Percentiles rank a stretch among this genome's conserved stretches.
Evolutionary conservation across 2,113 vertebrate species (phyloP).

Genomic region (Vicugna pacos): DNA sequence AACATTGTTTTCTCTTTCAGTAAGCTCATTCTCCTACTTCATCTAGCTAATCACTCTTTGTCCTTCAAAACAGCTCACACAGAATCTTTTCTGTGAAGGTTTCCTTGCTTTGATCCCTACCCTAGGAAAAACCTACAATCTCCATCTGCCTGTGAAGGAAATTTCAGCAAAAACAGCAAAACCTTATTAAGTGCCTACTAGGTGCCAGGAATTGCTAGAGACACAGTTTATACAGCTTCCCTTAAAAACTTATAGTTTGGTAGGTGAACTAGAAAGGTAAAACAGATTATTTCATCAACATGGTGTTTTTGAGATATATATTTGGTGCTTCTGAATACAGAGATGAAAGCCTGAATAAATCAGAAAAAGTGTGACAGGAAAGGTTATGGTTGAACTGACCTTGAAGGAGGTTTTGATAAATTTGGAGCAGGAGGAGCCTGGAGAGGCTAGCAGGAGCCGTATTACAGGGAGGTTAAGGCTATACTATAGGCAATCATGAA

Average conservation of each 20-base stretch:
- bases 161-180: conserved; percentile 30
- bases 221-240: not conserved
- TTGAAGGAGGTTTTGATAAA: not conserved
- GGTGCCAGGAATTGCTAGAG: not conserved
- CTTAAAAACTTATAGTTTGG: not conserved
- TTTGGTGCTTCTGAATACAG: not conserved
- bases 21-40: not conserved
- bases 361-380: not conserved
- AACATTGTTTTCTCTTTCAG: not conserved
- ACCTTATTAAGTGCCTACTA: not conserved
- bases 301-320: not conserved
- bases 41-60: not conserved
- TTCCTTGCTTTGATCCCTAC: not conserved
- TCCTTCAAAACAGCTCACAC: not conserved
- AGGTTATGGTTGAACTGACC: not conserved
- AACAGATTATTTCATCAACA: not conserved
- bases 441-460: not conserved
- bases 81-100: not conserved
- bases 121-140: not conserved
- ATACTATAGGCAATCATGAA: not conserved
- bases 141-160: not conserved
- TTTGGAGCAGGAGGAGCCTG: not conserved
- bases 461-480: not conserved
- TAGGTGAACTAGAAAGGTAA: conserved; percentile 20
- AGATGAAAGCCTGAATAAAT: not conserved